These are phyloP conservation scores for Gymnocypris eckloni DNA, from an alignment of 2,797 vertebrate species.

Conservation along the genomic window DNA sequence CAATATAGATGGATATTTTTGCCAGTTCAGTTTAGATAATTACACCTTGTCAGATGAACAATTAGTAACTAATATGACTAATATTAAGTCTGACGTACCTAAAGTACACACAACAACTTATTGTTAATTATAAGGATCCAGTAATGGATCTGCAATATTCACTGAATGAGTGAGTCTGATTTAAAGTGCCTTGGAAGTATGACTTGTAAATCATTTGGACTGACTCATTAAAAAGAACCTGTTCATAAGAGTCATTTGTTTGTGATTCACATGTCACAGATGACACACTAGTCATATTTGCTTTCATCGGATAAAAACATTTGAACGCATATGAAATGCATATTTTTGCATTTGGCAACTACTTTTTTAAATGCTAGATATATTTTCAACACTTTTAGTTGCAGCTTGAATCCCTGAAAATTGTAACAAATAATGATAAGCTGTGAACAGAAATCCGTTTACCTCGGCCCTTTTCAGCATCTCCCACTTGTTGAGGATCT, in stretches of 20 bases:
- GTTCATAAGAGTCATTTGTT: background rate
- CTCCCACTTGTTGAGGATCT: conserved; percentile 99
- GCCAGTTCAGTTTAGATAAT: background rate
- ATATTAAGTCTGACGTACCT: background rate
- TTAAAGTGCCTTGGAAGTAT: background rate
- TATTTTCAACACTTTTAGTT: background rate
- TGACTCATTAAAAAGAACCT: background rate
- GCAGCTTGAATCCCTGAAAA: background rate
- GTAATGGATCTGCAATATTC: background rate
- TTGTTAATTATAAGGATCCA: background rate
- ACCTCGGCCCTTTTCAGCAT: conserved; percentile 99
- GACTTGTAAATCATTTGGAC: background rate
- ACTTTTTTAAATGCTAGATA: background rate
- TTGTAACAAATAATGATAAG: background rate
- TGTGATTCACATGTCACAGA: background rate
- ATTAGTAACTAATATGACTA: background rate
- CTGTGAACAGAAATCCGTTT: conserved; percentile 49
- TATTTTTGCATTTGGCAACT: background rate
- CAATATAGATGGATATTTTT: background rate
- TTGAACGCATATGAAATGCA: background rate
- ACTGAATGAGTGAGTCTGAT: background rate
- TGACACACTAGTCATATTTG: background rate
- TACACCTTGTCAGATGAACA: background rate
- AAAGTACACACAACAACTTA: background rate
- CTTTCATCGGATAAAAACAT: background rate